A percentile compares a stretch with the other conserved stretches of the same genome.
Conservation (phyloP, 2,888 invertebrate species). For the Arge pagana region DNA sequence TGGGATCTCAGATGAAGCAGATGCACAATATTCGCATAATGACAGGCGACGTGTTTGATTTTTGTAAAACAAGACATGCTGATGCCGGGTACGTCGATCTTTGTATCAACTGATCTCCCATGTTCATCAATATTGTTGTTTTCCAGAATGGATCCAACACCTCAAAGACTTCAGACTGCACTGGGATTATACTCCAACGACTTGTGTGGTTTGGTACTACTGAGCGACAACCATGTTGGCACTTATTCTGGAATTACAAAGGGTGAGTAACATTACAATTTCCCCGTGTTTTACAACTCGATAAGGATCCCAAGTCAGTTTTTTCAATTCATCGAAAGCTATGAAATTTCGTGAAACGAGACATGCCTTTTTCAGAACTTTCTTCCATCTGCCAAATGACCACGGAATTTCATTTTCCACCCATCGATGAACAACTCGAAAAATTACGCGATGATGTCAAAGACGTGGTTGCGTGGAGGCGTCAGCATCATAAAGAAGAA, state of each 20-base stretch:
- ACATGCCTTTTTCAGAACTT: slow-evolving; percentile 68
- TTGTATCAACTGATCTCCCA: not conserved
- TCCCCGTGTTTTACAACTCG: not conserved
- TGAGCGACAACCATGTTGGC: slow-evolving; percentile 70
- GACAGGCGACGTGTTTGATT: slow-evolving; percentile 81
- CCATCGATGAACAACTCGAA: slow-evolving; percentile 84
- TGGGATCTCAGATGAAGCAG: slow-evolving; percentile 97
- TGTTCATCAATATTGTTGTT: slow-evolving; percentile 19
- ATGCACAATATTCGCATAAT: slow-evolving; percentile 96
- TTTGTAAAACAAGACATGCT: slow-evolving; percentile 67
- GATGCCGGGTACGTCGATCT: slow-evolving; percentile 50
- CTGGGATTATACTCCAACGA: slow-evolving; percentile 92
- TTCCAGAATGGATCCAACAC: slow-evolving; percentile 65
- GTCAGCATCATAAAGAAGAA: slow-evolving; percentile 51
- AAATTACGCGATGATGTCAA: slow-evolving; percentile 66
- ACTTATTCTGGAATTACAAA: slow-evolving; percentile 68
- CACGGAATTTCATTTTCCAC: slow-evolving; percentile 94
- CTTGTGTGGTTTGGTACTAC: slow-evolving; percentile 83
- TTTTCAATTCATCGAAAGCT: slow-evolving; percentile 2
- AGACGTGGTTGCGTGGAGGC: slow-evolving; percentile 62
- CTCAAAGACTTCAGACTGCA: slow-evolving; percentile 88
- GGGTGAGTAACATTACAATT: slow-evolving; percentile 56
- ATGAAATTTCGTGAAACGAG: not conserved
- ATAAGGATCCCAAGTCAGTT: not conserved
- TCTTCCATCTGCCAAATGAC: slow-evolving; percentile 74